Percentiles rank a stretch among this genome's conserved stretches.
These are phyloP conservation scores for Hypothenemus hampei DNA, from an alignment of 1,140 invertebrate species.

Conservation along the genomic window DNA sequence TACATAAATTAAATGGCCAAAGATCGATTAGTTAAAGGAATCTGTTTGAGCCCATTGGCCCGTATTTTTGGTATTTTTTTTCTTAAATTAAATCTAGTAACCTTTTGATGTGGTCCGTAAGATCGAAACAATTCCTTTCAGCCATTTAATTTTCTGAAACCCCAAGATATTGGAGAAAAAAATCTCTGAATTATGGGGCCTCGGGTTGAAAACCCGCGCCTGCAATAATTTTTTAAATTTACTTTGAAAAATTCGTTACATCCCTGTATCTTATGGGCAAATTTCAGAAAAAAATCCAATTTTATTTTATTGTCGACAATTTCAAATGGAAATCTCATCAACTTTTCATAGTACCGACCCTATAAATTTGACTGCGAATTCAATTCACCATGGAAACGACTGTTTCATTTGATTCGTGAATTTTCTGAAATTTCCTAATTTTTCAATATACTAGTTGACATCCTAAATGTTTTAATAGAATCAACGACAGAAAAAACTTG, in stretches of 20 bases:
- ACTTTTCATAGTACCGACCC: conserved; percentile 42
- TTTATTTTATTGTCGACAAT: conserved; percentile 41
- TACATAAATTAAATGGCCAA: too few species aligned
- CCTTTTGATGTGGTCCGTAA: not conserved
- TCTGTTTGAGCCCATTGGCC: not conserved
- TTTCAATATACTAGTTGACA: too few species aligned
- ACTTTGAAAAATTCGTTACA: not conserved
- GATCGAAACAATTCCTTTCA: not conserved
- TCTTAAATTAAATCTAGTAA: not conserved
- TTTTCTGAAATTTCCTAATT: conserved; percentile 3
- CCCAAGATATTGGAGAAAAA: too few species aligned
- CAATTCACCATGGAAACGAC: conserved; percentile 10
- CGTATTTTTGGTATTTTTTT: not conserved
- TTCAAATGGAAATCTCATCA: conserved; percentile 38
- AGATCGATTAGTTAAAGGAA: too few species aligned
- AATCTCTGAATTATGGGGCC: too few species aligned
- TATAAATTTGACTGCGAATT: conserved; percentile 39
- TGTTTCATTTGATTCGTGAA: not conserved
- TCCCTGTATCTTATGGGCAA: conserved; percentile 8
- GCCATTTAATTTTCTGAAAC: too few species aligned
- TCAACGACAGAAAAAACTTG: too few species aligned
- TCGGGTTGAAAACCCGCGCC: too few species aligned
- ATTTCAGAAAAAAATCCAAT: conserved; percentile 43
- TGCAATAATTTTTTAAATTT: not conserved
- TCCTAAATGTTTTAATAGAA: too few species aligned